phyloP scores from a whole-genome alignment of 2,888 invertebrate genomes.

The Monoplex corrugatus region DNA sequence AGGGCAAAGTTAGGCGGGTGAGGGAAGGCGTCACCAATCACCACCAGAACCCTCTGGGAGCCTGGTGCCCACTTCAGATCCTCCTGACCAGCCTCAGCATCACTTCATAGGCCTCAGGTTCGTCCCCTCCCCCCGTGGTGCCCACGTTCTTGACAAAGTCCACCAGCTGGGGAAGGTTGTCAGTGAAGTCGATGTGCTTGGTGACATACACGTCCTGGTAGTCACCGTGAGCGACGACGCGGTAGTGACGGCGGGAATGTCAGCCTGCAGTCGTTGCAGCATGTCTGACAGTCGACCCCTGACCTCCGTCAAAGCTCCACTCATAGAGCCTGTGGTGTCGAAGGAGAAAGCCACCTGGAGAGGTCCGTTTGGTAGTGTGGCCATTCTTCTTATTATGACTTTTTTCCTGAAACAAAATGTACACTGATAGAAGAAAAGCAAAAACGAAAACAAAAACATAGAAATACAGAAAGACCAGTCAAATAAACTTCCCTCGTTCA shows the following conservation, averaged over 20 bases:
- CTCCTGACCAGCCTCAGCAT: slow-evolving; percentile 70
- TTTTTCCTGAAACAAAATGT: too few species aligned
- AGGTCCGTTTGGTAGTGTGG: slow-evolving; percentile 65
- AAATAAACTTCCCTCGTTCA: too few species aligned
- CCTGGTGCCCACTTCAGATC: slow-evolving; percentile 74
- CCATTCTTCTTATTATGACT: too few species aligned
- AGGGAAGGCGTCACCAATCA: slow-evolving; percentile 78
- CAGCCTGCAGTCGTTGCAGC: slow-evolving; percentile 75
- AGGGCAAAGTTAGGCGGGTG: slow-evolving; percentile 69
- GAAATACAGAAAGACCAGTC: too few species aligned
- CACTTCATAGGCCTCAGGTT: slow-evolving; percentile 78
- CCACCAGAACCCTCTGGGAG: slow-evolving; percentile 70
- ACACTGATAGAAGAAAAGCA: too few species aligned
- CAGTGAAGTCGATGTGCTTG: slow-evolving; percentile 69
- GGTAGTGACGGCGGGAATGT: slow-evolving; percentile 76
- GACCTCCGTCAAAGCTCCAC: slow-evolving; percentile 68
- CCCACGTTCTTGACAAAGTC: slow-evolving; percentile 67
- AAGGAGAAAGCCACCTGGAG: slow-evolving; percentile 56
- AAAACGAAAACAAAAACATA: too few species aligned
- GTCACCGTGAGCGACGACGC: slow-evolving; percentile 79
- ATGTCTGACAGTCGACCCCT: slow-evolving; percentile 71
- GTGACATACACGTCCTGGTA: slow-evolving; percentile 78
- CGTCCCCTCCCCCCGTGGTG: slow-evolving; percentile 76
- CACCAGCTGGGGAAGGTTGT: slow-evolving; percentile 63
- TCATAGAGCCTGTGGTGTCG: slow-evolving; percentile 57